Evolutionary conservation across 2,888 invertebrate species (phyloP), one percentile per base, ranked within the genome.

Genomic region (Yponomeuta malinellus): DNA sequence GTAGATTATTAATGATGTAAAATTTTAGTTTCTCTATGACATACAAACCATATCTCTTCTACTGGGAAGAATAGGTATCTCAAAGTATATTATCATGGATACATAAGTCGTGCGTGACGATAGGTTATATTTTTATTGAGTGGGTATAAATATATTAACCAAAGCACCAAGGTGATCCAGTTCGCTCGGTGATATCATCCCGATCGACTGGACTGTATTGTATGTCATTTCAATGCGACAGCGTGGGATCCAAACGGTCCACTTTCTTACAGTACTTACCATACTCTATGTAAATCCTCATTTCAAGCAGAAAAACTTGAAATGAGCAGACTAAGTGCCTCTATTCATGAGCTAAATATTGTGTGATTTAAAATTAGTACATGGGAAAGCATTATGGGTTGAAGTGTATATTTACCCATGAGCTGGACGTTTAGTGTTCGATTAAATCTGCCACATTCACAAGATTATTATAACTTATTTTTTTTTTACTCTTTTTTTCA

Each of bases 181-280:
- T 81, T 79, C 75, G 77, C 76, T 72, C 74, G 76, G 80, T 85
- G 83, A 87, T 86, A 85, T 87, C 86, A 86, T 79, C 76, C 78
- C 79, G 81, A 85, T 83, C 43, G 5, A 37, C 15, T 79, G 80
- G 79, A 80, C 76, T 76, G 76, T 81, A n/a, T 48, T 23, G 23
- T 29, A 84, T 83, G 79, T 76, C 71, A 72, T 75, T 78, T 75
- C 76, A 76, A 76, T 76, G 73, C 75, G 79, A 76, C 78, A 81
- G 82, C 84, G 85, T 77, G 83, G 82, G 74, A 75, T 10, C 3
- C 23, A 15, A 59, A 29, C 31, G 65, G 10, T 15, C 15, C 15
- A 59, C 52, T 59, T 59, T 59, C 52, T 59, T 59, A 59, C 15
- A 12, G 52, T 15, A 43, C 37, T 37, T 37, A n/a, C 10, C 29